Percentiles rank a stretch among this genome's conserved stretches.
phyloP scores from a whole-genome alignment of 37 sponge, comb jelly and placozoan species.

The Hormiphora californensis region DNA sequence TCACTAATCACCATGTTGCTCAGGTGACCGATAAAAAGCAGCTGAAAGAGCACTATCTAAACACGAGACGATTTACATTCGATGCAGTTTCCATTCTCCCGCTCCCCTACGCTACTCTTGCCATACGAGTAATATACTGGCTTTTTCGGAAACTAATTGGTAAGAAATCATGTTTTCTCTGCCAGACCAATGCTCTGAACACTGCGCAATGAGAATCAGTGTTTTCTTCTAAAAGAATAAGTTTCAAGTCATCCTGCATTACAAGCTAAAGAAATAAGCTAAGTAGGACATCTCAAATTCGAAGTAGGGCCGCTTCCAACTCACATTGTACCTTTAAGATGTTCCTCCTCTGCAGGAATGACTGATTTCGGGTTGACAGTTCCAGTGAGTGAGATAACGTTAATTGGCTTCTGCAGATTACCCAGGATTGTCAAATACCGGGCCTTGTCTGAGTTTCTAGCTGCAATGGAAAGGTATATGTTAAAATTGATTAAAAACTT shows the following conservation, averaged over 20 bases:
- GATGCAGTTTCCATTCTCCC: constrained; percentile 28
- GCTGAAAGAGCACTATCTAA: constrained; percentile 6
- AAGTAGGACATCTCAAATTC: too few species aligned
- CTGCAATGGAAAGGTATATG: constrained; percentile 46
- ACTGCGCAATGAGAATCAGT: too few species aligned
- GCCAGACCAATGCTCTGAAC: too few species aligned
- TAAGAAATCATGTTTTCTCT: too few species aligned
- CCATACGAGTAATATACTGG: constrained; percentile 14
- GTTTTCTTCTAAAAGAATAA: too few species aligned
- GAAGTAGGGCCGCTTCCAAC: too few species aligned
- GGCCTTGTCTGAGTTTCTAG: constrained; percentile 23
- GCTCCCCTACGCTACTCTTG: not conserved
- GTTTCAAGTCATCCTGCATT: too few species aligned
- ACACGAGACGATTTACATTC: constrained; percentile 11
- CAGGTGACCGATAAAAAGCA: constrained; percentile 51
- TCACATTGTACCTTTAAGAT: too few species aligned
- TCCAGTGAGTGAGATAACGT: constrained; percentile 2
- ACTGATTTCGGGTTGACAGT: constrained; percentile 5
- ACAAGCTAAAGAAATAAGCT: too few species aligned
- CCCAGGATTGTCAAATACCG: constrained; percentile 19
- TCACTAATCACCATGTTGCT: too few species aligned
- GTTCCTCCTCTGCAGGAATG: not conserved
- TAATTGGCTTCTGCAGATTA: constrained; percentile 18
- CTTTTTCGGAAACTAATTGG: not conserved
- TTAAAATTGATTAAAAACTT: too few species aligned